Base-by-base conservation (phyloP, 2,797 vertebrate species). In the Zenarchopterus dispar region DNA sequence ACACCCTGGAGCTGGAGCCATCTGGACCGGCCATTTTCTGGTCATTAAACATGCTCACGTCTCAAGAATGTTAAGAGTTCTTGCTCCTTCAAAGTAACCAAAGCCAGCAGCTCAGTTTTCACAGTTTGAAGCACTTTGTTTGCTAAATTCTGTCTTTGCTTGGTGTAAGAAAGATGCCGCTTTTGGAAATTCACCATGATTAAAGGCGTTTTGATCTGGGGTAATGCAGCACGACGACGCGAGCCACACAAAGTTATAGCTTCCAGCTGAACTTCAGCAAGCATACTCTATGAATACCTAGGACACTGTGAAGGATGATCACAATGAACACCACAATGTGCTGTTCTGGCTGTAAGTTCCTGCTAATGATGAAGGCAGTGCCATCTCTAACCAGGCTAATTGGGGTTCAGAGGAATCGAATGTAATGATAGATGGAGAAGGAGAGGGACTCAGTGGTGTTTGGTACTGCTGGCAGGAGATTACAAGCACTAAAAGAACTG, bases 401-500 rank as follows among this genome's bases (percentile, higher is more conserved):
- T 90, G 85, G 64, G 80, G 85, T 89, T 91, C 81, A 84, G 84
- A 90, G 77, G 77, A 69, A 53, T 65, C 86, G 84, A 87, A 89
- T 86, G 71, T 80, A 67, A 82, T 89, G 87, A 91, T 89, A 79
- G 75, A 91, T 88, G 76, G 88, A 72, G 73, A 77, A 81, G 80
- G 70, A 78, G 79, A 82, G 51, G 64, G 76, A 82, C 83, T 90
- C 83, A 41, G 64, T 62, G 85, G 85, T 84, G 78, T 67, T 47
- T 62, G 81, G 72, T 73, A 75, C 81, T 70, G 85, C 82, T 92
- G 90, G 92, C 92, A 84, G 70, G 70, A 83, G 87, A 91, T 91
- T 88, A 89, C 85, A 92, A 84, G 88, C 84, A 87, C 81, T 88
- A 91, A 91, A 84, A 84, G 89, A 91, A 85, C 78, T 67, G 71